Conservation (phyloP, 2,113 vertebrate genomes). For the Maccullochella peelii region DNA sequence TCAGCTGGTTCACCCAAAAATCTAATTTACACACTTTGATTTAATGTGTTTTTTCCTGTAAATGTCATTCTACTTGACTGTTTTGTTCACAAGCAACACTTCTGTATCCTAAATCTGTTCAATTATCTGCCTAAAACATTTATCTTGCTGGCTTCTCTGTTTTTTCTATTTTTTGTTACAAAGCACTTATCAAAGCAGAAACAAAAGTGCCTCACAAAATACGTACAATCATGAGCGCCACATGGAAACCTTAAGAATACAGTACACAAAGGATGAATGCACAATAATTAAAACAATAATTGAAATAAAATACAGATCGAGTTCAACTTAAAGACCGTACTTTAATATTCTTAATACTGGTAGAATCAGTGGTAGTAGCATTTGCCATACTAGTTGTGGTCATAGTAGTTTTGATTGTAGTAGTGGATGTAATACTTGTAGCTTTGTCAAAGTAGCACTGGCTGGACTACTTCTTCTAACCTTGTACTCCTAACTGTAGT, state of each 20-base stretch:
- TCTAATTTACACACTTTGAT: constrained; percentile 65
- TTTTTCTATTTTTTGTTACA: background rate
- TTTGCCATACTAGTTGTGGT: background rate
- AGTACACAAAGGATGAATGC: background rate
- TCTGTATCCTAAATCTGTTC: constrained; percentile 8
- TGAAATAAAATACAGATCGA: background rate
- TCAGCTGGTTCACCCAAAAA: constrained; percentile 41
- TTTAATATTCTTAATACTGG: background rate
- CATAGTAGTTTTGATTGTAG: background rate
- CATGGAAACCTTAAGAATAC: background rate
- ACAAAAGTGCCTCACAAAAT: background rate
- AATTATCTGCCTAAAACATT: background rate
- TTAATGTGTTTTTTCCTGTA: constrained; percentile 24
- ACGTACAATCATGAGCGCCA: background rate
- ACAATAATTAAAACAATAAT: background rate
- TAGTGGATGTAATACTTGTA: background rate
- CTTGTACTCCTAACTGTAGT: background rate
- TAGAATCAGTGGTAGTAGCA: too few species aligned
- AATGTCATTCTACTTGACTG: constrained; percentile 38
- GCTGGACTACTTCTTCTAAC: background rate
- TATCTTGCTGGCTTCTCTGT: constrained; percentile 11
- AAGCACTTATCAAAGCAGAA: constrained; percentile 25
- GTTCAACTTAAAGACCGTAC: background rate
- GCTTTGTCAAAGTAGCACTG: background rate
- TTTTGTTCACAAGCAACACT: constrained; percentile 50